phyloP scores from a whole-genome alignment of 2,797 vertebrate species.

The Siniperca obscura region DNA sequence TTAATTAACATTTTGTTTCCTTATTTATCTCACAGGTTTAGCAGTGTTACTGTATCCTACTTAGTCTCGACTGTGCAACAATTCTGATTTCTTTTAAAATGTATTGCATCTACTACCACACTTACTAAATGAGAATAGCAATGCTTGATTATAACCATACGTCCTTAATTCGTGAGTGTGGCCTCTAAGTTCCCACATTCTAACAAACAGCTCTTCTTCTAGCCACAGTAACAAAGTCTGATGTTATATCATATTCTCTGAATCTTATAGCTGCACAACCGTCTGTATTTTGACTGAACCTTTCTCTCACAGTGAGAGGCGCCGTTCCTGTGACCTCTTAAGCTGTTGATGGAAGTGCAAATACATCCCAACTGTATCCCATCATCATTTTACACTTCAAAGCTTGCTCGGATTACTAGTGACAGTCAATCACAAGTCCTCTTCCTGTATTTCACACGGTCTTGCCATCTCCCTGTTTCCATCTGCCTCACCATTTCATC shows the following conservation, averaged over 20 bases:
- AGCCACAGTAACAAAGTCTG: constrained; percentile 9
- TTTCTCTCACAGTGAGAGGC: constrained; percentile 3
- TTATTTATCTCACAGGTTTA: background rate
- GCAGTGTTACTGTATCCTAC: background rate
- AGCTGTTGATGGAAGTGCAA: constrained; percentile 56
- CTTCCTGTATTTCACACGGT: constrained; percentile 40
- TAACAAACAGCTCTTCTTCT: background rate
- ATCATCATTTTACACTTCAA: constrained; percentile 64
- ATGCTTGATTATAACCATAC: background rate
- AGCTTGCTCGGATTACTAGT: constrained; percentile 43
- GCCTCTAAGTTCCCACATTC: background rate
- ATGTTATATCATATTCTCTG: background rate
- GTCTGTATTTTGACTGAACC: constrained; percentile 27
- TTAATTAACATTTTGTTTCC: background rate
- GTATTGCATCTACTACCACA: background rate
- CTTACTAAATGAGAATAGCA: background rate
- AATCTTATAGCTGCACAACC: background rate
- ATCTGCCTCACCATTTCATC: constrained; percentile 55
- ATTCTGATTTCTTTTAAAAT: background rate
- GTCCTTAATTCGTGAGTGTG: background rate
- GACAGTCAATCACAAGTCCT: constrained; percentile 54
- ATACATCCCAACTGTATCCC: constrained; percentile 52
- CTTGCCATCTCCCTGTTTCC: constrained; percentile 31
- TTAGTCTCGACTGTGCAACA: background rate
- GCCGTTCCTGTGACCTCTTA: constrained; percentile 43